phyloP scores from a whole-genome alignment of 2,888 invertebrate genomes.

The Mesorhabditis spiculigera region DNA sequence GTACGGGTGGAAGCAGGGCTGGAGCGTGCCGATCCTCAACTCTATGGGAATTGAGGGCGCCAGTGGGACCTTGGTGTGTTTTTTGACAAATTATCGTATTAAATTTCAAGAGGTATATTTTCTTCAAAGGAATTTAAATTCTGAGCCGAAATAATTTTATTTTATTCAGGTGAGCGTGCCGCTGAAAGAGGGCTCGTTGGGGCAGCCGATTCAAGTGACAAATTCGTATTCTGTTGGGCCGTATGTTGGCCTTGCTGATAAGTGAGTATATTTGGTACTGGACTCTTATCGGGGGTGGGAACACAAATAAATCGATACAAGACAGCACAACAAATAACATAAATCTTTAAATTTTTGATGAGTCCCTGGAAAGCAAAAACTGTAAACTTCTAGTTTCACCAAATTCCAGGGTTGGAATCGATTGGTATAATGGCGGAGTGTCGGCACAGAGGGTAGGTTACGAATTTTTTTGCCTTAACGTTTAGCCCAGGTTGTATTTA shows the following conservation, averaged over 20 bases:
- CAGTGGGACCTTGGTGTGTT: constrained; percentile 32
- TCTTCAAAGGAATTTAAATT: neutral
- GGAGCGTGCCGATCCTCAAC: constrained; percentile 47
- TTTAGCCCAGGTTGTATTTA: too few relatives aligned
- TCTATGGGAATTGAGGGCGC: constrained; percentile 46
- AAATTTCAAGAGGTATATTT: too few relatives aligned
- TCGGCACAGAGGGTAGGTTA: constrained; percentile 30
- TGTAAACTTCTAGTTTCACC: neutral
- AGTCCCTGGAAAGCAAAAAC: neutral
- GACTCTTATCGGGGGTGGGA: too few relatives aligned
- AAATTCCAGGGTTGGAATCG: constrained; percentile 39
- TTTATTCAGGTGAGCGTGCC: constrained; percentile 33
- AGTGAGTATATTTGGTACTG: neutral
- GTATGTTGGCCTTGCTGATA: constrained; percentile 44
- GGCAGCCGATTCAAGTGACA: constrained; percentile 40
- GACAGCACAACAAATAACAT: too few relatives aligned
- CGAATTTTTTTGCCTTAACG: too few relatives aligned
- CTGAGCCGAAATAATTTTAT: neutral
- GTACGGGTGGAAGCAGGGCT: constrained; percentile 48
- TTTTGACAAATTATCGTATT: too few relatives aligned
- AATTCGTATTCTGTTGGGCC: constrained; percentile 50
- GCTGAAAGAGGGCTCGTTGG: constrained; percentile 47
- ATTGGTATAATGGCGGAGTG: constrained; percentile 51
- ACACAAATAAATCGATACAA: too few relatives aligned
- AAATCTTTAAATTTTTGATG: too few relatives aligned